These are phyloP conservation scores for Xanthostigma xanthostigma DNA, from an alignment of 2,888 invertebrate species.

Conservation along the genomic window DNA sequence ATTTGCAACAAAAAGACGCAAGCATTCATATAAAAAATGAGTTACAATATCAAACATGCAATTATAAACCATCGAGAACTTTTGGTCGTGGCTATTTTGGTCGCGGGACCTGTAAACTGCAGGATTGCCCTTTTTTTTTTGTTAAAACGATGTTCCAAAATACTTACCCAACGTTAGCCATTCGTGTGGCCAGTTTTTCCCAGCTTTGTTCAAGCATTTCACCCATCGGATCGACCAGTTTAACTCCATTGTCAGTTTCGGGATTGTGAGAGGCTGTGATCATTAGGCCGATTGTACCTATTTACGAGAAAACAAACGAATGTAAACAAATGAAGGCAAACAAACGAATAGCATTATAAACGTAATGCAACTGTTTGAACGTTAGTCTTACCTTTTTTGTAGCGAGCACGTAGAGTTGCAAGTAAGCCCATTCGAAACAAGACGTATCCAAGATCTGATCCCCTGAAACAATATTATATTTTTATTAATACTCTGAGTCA, in stretches of 20 bases:
- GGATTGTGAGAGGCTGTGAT: constrained; percentile 99
- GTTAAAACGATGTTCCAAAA: too few relatives aligned
- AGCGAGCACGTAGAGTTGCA: constrained; percentile 75
- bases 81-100: too few relatives aligned
- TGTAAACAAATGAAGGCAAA: not conserved
- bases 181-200: constrained; percentile 77
- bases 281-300: constrained; percentile 88
- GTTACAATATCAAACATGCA: too few relatives aligned
- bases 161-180: constrained; percentile 66
- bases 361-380: not conserved
- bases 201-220: constrained; percentile 91
- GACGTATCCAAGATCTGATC: constrained; percentile 72
- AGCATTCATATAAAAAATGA: too few relatives aligned
- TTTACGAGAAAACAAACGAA: constrained; percentile 1
- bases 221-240: constrained; percentile 87
- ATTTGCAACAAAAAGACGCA: too few relatives aligned
- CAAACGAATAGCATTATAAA: not conserved
- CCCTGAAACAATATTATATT: constrained; percentile 45
- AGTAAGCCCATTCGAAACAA: constrained; percentile 90
- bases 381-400: constrained; percentile 50
- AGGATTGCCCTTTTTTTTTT: too few relatives aligned
- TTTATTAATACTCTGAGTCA: not conserved
- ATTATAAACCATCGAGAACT: too few relatives aligned
- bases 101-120: too few relatives aligned
- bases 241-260: constrained; percentile 91